Base-by-base conservation (phyloP, 23 tunicate species). In the Halocynthia aurantium region DNA sequence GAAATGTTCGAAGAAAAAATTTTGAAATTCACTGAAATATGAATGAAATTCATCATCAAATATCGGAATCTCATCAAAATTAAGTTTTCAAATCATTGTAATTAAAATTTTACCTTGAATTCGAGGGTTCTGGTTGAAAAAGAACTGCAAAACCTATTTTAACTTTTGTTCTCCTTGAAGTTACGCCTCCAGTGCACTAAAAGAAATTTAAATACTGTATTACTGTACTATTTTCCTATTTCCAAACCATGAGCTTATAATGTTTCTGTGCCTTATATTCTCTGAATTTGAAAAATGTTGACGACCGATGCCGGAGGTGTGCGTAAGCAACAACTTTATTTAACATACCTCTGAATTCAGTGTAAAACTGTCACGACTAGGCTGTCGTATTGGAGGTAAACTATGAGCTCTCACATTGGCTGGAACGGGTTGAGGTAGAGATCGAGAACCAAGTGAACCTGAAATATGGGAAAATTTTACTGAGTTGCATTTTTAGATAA, bases 1-100 rank as follows among this genome's bases (percentile, higher is more conserved):
- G 62, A 91, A 91, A 63, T 85, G 86, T 77, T 91, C 97, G 75
- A 85, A 91, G 85, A 91, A 91, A 71, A 91, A 91, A 6, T 54
- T 77, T 13, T 77, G 84, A 61, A 91, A 91, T 7, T 58, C 80
- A 15, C 97, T 91, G 87, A 21, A 74, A 74, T 0, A 18, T 19
- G 55, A 70, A 70, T 50, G n/a, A 13, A 0, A 58, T 13, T 1
- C 64, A 58, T 58, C 64, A 58, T 58, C 64, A 4, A 58, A 58
- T 58, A 31, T 31, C 1, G 44, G 4, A 31, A 4, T 31, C 44
- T 31, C 4, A 31, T 31, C 44, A 31, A 31, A 31, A 31, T 31
- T 31, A 31, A 31, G 44, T 31, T 31, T 31, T 31, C 44, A 31
- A 31, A 31, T 31, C 44, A 31, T 0, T 31, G 44, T 31, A 31